Percentiles rank a stretch among this genome's conserved stretches.
phyloP scores from a whole-genome alignment of 2,113 vertebrate genomes.

The Sus scrofa region T2T-Sscrofa CM000817.6:69894501-69895000 shows the following conservation, averaged over 20 bases:
- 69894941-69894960: accelerated
- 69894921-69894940: accelerated
- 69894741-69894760: accelerated
- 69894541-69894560: background rate
- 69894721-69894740: accelerated
- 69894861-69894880: accelerated
- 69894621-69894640: accelerated
- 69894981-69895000: background rate
- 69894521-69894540: background rate
- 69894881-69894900: accelerated
- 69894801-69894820: accelerated
- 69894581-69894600: accelerated
- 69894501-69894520: background rate
- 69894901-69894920: accelerated
- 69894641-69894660: accelerated
- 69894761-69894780: accelerated
- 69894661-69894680: accelerated
- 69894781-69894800: accelerated
- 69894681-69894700: accelerated
- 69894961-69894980: accelerated
- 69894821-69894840: accelerated
- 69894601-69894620: accelerated
- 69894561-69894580: accelerated
- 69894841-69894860: accelerated
- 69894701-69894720: accelerated